phyloP scores from a whole-genome alignment of 2,888 invertebrate genomes.

The Andrena flavipes region DNA sequence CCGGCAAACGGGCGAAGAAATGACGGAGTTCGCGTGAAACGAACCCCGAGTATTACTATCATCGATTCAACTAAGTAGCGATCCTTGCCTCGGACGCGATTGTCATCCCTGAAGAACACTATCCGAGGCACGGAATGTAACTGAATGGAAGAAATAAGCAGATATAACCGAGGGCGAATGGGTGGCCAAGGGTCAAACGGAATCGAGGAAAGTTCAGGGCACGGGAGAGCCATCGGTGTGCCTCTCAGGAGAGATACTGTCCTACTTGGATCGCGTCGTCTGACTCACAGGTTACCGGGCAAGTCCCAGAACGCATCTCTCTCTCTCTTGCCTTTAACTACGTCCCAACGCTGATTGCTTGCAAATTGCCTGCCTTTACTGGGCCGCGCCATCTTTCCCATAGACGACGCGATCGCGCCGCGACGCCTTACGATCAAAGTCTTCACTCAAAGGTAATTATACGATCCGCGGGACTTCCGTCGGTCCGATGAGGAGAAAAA shows the following conservation, averaged over 20 bases:
- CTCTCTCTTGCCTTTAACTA: slow-evolving; percentile 76
- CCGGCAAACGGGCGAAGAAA: neutral
- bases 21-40: neutral
- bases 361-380: slow-evolving; percentile 77
- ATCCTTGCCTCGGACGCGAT: neutral
- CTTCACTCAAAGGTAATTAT: slow-evolving; percentile 55
- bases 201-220: slow-evolving; percentile 72
- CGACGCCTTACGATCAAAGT: slow-evolving; percentile 64
- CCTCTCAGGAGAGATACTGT: slow-evolving; percentile 78
- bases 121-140: neutral
- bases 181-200: neutral
- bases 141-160: neutral
- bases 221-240: slow-evolving; percentile 66
- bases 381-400: slow-evolving; percentile 53
- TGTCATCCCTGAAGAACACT: neutral
- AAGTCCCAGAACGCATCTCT: slow-evolving; percentile 72
- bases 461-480: slow-evolving; percentile 37
- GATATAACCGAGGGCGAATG: neutral
- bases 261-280: slow-evolving; percentile 73
- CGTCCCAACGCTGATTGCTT: slow-evolving; percentile 77
- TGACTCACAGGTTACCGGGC: slow-evolving; percentile 77
- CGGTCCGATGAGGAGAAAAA: slow-evolving; percentile 19
- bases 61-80: neutral
- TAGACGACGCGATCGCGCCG: slow-evolving; percentile 57
- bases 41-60: neutral